Percentiles rank a stretch among this genome's conserved stretches.
Conservation (phyloP, 2,797 vertebrate genomes). For the Macropus fuliginosus region DNA sequence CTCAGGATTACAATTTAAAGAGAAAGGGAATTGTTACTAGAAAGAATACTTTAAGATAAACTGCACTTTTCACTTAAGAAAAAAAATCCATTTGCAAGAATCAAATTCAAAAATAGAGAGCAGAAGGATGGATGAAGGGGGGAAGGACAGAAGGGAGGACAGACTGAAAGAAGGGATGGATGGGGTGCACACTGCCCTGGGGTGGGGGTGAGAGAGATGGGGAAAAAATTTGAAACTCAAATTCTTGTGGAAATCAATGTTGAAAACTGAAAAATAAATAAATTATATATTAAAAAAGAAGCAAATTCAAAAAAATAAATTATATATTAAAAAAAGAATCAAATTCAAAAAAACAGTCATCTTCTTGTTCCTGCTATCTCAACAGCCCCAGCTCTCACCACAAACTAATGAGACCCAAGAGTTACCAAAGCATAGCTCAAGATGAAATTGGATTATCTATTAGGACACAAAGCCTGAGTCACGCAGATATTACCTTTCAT, state of each 20-base stretch:
- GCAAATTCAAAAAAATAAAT: conserved; percentile 49
- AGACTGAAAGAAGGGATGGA: no score
- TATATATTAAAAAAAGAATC: background rate
- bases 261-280: no score
- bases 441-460: conserved; percentile 47
- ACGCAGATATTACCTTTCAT: conserved; percentile 49
- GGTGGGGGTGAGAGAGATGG: no score
- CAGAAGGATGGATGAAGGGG: no score
- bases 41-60: conserved; percentile 38
- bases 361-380: background rate
- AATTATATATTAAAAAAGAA: background rate
- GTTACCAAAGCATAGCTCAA: conserved; percentile 12
- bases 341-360: background rate
- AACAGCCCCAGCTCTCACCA: conserved; percentile 21
- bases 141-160: no score
- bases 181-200: no score
- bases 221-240: no score
- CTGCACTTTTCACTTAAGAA: conserved; percentile 8
- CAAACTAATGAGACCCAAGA: background rate
- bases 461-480: conserved; percentile 39
- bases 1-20: conserved; percentile 9
- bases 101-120: conserved; percentile 46
- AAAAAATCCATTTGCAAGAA: conserved; percentile 28
- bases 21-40: background rate
- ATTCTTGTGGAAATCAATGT: no score